Evolutionary conservation across 2,888 invertebrate genomes (phyloP).

Genomic region (Thereva unica): DNA sequence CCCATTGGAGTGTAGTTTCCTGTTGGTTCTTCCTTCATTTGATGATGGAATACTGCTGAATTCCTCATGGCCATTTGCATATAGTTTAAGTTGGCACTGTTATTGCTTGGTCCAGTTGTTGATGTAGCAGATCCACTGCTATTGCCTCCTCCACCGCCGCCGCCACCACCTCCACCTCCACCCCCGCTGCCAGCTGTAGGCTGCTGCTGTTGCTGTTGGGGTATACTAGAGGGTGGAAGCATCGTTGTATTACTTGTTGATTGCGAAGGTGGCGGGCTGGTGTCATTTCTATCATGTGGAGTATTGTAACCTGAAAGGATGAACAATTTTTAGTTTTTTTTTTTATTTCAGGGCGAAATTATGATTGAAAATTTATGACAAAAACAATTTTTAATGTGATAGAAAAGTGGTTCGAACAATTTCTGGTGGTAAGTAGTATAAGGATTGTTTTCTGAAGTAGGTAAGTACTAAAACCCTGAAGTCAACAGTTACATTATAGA

Average conservation of each 20-base stretch:
- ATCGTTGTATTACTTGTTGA: conserved; percentile 43
- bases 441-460: no score
- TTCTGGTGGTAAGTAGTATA: not conserved
- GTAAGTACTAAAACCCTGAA: no score
- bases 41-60: conserved; percentile 53
- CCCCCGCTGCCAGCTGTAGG: conserved; percentile 57
- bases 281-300: conserved; percentile 55
- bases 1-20: conserved; percentile 43
- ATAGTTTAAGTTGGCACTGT: conserved; percentile 52
- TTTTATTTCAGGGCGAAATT: not conserved
- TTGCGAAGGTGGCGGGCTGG: conserved; percentile 50
- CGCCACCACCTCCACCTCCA: conserved; percentile 55
- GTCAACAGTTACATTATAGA: no score
- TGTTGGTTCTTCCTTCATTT: conserved; percentile 56
- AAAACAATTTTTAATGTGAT: no score
- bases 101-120: conserved; percentile 51
- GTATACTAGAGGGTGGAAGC: conserved; percentile 49
- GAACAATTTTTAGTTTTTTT: conserved; percentile 22
- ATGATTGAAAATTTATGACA: no score
- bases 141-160: conserved; percentile 52
- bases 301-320: conserved; percentile 50
- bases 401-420: not conserved
- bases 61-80: conserved; percentile 54
- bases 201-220: conserved; percentile 57
- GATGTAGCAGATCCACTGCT: conserved; percentile 39